phyloP scores from a whole-genome alignment of 2,797 vertebrate genomes.

The Leptoclinus maculatus region DNA sequence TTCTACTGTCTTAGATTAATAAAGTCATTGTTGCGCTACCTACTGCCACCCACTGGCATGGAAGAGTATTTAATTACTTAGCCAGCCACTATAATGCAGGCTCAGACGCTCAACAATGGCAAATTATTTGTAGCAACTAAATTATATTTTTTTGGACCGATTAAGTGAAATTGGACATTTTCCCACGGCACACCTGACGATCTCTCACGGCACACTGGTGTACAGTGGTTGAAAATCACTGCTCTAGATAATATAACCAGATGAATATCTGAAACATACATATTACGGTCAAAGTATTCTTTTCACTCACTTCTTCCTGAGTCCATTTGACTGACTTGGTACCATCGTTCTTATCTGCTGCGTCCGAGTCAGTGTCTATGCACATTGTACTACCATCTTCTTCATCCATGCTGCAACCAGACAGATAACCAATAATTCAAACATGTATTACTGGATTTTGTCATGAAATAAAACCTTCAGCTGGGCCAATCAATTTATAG shows the following conservation, averaged over 20 bases:
- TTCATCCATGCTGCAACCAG: conserved; percentile 79
- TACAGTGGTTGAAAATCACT: no score
- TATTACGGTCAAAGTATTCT: background rate
- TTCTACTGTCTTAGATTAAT: no score
- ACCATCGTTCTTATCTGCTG: conserved; percentile 82
- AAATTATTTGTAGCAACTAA: no score
- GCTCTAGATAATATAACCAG: background rate
- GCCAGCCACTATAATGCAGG: no score
- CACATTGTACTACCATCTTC: conserved; percentile 80
- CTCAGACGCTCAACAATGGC: no score
- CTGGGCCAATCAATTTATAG: background rate
- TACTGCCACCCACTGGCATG: no score
- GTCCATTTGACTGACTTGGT: conserved; percentile 88
- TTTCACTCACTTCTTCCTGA: conserved; percentile 87
- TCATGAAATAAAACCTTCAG: background rate
- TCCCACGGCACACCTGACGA: no score
- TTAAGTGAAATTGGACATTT: no score
- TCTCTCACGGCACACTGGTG: no score
- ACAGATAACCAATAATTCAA: conserved; percentile 10
- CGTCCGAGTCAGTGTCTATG: conserved; percentile 85
- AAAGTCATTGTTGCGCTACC: no score
- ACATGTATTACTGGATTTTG: background rate
- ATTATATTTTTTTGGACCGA: no score
- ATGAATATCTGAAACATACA: background rate
- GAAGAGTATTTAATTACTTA: no score